These are phyloP conservation scores for Heliopora coerulea DNA, from an alignment of 92 coral and sea anemone species.

Conservation along the genomic window DNA sequence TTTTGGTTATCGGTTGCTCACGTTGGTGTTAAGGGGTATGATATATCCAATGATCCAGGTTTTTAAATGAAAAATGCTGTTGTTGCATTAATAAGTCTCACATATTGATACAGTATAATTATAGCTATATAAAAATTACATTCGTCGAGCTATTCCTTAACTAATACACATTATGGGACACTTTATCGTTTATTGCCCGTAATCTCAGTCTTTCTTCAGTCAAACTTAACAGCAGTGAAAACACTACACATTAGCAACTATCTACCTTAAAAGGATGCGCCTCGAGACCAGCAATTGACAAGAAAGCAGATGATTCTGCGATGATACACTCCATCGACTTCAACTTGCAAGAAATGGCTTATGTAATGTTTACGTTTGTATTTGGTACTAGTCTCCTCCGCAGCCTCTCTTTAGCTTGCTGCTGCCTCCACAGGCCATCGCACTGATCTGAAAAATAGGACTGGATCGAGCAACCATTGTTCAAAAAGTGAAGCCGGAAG, in stretches of 20 bases:
- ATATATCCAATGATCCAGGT: too few relatives aligned
- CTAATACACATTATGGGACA: background rate
- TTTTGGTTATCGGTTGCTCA: too few relatives aligned
- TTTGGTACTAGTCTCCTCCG: too few relatives aligned
- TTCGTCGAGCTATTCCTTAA: background rate
- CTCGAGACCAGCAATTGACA: constrained; percentile 78
- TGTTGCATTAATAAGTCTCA: background rate
- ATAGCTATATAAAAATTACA: background rate
- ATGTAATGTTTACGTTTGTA: too few relatives aligned
- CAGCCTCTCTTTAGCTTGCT: too few relatives aligned
- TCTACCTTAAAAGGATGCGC: constrained; percentile 71
- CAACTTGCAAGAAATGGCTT: too few relatives aligned
- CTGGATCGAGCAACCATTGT: too few relatives aligned
- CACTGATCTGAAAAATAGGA: too few relatives aligned
- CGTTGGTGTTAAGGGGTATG: too few relatives aligned
- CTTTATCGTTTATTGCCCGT: background rate
- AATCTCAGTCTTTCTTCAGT: background rate
- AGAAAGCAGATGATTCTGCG: background rate
- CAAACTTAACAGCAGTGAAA: constrained; percentile 26
- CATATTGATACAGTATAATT: background rate
- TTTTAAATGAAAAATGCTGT: too few relatives aligned
- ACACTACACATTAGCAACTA: background rate
- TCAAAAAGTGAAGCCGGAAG: too few relatives aligned
- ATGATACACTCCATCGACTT: constrained; percentile 3
- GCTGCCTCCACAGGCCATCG: too few relatives aligned